These are phyloP conservation scores for Ooceraea biroi DNA, from an alignment of 1,140 invertebrate genomes.

Conservation along the genomic window DNA sequence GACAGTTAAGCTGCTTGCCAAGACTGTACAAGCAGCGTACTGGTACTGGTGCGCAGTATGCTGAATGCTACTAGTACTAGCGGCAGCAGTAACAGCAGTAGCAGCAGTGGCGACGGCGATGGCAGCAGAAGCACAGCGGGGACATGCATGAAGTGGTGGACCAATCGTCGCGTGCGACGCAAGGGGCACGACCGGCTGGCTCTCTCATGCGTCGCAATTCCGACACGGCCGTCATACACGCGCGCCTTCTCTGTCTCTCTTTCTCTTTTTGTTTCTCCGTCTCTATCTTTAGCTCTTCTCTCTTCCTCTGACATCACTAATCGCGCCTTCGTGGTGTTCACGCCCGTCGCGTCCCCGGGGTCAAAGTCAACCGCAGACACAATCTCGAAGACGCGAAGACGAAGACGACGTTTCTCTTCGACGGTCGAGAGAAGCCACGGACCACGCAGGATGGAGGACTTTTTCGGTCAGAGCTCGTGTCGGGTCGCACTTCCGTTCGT, in stretches of 20 bases:
- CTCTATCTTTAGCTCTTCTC: neutral
- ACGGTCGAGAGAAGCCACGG: neutral
- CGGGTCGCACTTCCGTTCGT: conserved; percentile 26
- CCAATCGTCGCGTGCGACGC: conserved; percentile 76
- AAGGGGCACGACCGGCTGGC: conserved; percentile 76
- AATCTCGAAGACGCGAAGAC: conserved; percentile 13
- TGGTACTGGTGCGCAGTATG: conserved; percentile 75
- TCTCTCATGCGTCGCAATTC: conserved; percentile 71
- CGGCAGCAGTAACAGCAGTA: neutral
- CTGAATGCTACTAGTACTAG: conserved; percentile 54
- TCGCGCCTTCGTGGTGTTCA: conserved; percentile 43
- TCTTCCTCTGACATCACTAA: conserved; percentile 27
- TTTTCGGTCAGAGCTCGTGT: conserved; percentile 6
- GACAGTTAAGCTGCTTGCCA: conserved; percentile 70
- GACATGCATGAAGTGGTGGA: conserved; percentile 49
- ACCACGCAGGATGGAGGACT: conserved; percentile 4
- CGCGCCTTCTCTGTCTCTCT: neutral
- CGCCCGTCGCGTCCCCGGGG: conserved; percentile 59
- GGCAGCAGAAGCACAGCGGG: neutral
- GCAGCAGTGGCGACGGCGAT: neutral
- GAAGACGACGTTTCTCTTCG: neutral
- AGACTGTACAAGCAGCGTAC: conserved; percentile 74
- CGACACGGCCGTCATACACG: conserved; percentile 26
- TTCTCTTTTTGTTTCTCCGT: neutral
- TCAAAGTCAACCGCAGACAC: conserved; percentile 71